Evolutionary conservation across 2,888 invertebrate species (phyloP).

Genomic region (Carcina quercana): DNA sequence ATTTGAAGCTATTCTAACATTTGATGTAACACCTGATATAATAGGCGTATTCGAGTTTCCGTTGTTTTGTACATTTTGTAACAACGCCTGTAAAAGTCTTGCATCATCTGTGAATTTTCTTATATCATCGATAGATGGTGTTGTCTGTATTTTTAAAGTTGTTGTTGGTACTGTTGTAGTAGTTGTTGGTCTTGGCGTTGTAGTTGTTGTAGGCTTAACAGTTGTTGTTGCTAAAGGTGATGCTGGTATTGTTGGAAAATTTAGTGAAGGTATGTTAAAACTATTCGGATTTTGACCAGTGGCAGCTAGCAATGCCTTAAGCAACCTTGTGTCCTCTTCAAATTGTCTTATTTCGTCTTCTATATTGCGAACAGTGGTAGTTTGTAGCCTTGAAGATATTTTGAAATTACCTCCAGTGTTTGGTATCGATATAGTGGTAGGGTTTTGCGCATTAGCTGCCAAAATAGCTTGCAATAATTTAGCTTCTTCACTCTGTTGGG

Average conservation of each 20-base stretch:
- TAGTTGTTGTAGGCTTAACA: constrained; percentile 21
- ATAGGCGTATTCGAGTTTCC: constrained; percentile 39
- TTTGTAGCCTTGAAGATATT: constrained; percentile 26
- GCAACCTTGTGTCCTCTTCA: constrained; percentile 61
- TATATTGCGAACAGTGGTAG: constrained; percentile 49
- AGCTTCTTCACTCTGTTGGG: constrained; percentile 32
- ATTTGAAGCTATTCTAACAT: constrained; percentile 57
- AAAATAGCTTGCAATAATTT: constrained; percentile 50
- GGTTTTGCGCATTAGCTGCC: constrained; percentile 35
- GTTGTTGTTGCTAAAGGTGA: constrained; percentile 29
- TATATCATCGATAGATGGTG: constrained; percentile 39
- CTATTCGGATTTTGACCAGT: constrained; percentile 57
- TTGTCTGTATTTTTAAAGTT: constrained; percentile 21
- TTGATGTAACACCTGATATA: constrained; percentile 57
- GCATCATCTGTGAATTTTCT: constrained; percentile 57
- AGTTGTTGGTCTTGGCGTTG: constrained; percentile 15
- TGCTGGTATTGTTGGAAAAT: constrained; percentile 26
- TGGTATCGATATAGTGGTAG: constrained; percentile 25
- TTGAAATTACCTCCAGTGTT: constrained; percentile 26
- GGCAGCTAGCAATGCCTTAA: constrained; percentile 58
- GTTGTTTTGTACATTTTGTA: constrained; percentile 52
- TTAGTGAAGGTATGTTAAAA: constrained; percentile 50
- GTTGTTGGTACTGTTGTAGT: constrained; percentile 16
- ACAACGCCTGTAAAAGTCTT: constrained; percentile 55
- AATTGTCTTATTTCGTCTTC: constrained; percentile 63